Evolutionary conservation across 2,113 vertebrate species (phyloP).

Genomic region (Salvator merianae): DNA sequence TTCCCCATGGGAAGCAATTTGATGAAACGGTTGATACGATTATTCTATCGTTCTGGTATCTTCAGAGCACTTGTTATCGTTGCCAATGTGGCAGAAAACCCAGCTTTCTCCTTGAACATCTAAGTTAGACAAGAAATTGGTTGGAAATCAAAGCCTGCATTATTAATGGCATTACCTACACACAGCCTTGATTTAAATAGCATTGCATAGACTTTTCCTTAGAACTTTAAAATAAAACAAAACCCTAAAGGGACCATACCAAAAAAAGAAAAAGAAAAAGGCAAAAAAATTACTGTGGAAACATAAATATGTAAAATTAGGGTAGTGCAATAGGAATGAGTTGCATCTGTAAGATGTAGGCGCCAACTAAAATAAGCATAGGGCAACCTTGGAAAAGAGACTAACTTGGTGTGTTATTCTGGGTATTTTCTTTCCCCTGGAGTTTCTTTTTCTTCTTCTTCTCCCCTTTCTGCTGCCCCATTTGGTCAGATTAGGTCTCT

Average conservation of each 20-base stretch:
- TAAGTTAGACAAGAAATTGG: conserved; percentile 4
- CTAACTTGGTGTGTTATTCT: background rate
- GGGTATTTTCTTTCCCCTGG: too few species aligned
- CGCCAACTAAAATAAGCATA: conserved; percentile 17
- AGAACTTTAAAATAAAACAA: conserved; percentile 12
- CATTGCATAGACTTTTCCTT: conserved; percentile 13
- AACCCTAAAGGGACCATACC: conserved; percentile 40
- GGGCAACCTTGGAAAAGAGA: background rate
- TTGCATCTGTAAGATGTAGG: conserved; percentile 13
- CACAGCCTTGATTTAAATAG: conserved; percentile 53
- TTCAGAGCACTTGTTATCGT: conserved; percentile 20
- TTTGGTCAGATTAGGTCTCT: background rate
- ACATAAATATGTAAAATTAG: background rate
- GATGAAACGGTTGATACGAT: conserved; percentile 11
- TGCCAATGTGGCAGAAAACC: conserved; percentile 39
- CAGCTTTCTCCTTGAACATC: conserved; percentile 18
- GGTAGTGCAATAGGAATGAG: background rate
- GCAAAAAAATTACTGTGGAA: conserved; percentile 27
- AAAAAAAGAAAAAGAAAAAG: background rate
- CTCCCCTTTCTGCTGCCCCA: background rate
- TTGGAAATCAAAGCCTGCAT: conserved; percentile 55
- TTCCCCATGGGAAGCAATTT: conserved; percentile 37
- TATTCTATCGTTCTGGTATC: conserved; percentile 21
- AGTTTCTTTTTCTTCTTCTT: background rate
- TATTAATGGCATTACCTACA: conserved; percentile 56